Evolutionary conservation across 2,888 invertebrate species (phyloP).

Genomic region (Meliscaeva auricollis): DNA sequence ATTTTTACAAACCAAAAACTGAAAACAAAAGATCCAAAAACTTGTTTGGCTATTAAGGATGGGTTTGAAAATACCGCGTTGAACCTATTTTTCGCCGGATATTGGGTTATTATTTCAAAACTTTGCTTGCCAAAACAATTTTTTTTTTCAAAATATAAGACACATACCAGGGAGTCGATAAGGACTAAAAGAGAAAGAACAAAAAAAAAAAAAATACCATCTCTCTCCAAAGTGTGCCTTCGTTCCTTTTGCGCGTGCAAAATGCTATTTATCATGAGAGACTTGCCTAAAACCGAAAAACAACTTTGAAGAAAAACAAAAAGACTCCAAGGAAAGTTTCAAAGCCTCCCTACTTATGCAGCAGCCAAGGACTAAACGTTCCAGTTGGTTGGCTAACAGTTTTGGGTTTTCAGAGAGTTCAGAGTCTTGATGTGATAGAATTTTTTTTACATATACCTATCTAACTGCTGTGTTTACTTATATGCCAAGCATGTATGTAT

Average conservation of each 20-base stretch:
- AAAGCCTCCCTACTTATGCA: slow-evolving; percentile 15
- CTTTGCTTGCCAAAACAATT: slow-evolving; percentile 30
- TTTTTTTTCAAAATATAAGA: background rate
- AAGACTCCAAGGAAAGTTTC: slow-evolving; percentile 38
- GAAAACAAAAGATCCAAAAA: slow-evolving; percentile 22
- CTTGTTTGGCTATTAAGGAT: background rate
- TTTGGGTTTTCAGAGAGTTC: slow-evolving; percentile 30
- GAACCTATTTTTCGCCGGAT: slow-evolving; percentile 35
- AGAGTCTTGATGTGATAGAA: slow-evolving; percentile 14
- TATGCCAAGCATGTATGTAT: background rate
- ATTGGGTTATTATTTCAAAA: slow-evolving; percentile 52
- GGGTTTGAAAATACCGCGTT: slow-evolving; percentile 18
- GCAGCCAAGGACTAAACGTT: slow-evolving; percentile 2
- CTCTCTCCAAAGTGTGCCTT: background rate
- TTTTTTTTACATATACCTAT: background rate
- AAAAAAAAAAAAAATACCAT: background rate
- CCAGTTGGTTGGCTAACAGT: slow-evolving; percentile 52
- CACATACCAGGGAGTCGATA: background rate
- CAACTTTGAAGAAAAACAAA: slow-evolving; percentile 41
- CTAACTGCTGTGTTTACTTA: background rate
- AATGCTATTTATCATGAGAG: slow-evolving; percentile 62
- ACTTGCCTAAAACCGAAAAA: slow-evolving; percentile 46
- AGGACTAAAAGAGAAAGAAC: background rate
- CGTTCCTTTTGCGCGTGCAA: slow-evolving; percentile 36
- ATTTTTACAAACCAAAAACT: slow-evolving; percentile 18